Percentiles rank a stretch among this genome's conserved stretches.
phyloP scores from a whole-genome alignment of 2,113 vertebrate genomes.

The Perca flavescens region DNA sequence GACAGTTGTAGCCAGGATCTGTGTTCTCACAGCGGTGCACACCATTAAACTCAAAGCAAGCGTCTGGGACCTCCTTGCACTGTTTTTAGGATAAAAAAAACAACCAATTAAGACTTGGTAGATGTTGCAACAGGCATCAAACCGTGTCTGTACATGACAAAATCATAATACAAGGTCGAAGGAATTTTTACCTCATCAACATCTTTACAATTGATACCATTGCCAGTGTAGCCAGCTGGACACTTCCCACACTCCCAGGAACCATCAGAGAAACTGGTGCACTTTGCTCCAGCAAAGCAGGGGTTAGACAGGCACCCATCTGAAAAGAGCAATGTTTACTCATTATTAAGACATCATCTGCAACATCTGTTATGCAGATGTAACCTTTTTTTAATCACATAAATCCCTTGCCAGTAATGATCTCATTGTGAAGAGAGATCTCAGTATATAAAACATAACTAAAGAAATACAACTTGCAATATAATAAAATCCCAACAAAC shows the following conservation, averaged over 20 bases:
- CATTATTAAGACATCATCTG: constrained; percentile 12
- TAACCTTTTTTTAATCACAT: constrained; percentile 16
- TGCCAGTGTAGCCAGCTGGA: constrained; percentile 92
- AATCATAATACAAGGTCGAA: neutral
- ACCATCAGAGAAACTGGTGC: constrained; percentile 94
- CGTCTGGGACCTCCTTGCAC: constrained; percentile 94
- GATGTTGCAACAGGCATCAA: neutral
- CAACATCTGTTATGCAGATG: neutral
- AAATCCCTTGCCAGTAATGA: neutral
- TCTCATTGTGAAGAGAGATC: neutral
- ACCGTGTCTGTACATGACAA: neutral
- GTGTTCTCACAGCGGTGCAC: constrained; percentile 96
- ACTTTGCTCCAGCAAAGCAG: constrained; percentile 92
- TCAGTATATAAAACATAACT: neutral
- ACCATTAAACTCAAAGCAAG: constrained; percentile 93
- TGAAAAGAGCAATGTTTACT: constrained; percentile 70
- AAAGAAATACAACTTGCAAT: neutral
- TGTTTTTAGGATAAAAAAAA: constrained; percentile 67
- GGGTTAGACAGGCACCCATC: constrained; percentile 98
- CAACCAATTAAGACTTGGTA: neutral
- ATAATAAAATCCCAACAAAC: neutral
- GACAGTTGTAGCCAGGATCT: constrained; percentile 95
- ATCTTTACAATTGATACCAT: constrained; percentile 93
- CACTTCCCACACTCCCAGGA: constrained; percentile 98
- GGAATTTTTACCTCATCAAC: constrained; percentile 90